Conservation (phyloP, 2,888 invertebrate species). For the Lottia scabra region DNA sequence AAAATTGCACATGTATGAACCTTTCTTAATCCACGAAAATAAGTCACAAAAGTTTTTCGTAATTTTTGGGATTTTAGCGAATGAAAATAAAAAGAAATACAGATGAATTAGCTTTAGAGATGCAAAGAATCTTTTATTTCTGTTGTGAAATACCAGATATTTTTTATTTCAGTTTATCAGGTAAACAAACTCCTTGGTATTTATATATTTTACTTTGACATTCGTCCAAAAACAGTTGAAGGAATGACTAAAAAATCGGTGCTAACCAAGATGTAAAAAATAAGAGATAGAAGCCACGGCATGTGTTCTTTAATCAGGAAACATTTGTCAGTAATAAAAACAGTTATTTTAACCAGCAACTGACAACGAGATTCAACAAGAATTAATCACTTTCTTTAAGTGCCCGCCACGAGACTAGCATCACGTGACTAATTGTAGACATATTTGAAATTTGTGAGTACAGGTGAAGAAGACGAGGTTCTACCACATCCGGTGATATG, state of each 20-base stretch:
- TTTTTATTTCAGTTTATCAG: not conserved
- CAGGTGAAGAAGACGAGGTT: not conserved
- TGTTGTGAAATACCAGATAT: not conserved
- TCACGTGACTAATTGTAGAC: slow-evolving; percentile 7
- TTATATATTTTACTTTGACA: not conserved
- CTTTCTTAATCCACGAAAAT: no score
- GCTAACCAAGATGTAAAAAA: slow-evolving; percentile 4
- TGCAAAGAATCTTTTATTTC: no score
- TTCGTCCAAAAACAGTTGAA: not conserved
- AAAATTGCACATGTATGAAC: no score
- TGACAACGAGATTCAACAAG: slow-evolving; percentile 3
- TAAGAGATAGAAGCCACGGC: slow-evolving; percentile 1
- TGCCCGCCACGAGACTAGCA: slow-evolving; percentile 3
- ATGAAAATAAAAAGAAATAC: no score
- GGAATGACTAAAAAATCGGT: not conserved
- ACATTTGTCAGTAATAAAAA: slow-evolving; percentile 6
- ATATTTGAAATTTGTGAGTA: slow-evolving; percentile 1
- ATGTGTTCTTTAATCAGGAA: slow-evolving; percentile 3
- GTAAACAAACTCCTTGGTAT: not conserved
- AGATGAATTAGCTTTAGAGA: no score
- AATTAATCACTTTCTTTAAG: slow-evolving; percentile 6
- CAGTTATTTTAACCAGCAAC: slow-evolving; percentile 7
- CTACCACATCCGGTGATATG: slow-evolving; percentile 1
- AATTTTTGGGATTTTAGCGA: no score
- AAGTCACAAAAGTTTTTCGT: no score